Conservation (phyloP, 2,797 vertebrate genomes). For the Sebastes umbrosus region DNA sequence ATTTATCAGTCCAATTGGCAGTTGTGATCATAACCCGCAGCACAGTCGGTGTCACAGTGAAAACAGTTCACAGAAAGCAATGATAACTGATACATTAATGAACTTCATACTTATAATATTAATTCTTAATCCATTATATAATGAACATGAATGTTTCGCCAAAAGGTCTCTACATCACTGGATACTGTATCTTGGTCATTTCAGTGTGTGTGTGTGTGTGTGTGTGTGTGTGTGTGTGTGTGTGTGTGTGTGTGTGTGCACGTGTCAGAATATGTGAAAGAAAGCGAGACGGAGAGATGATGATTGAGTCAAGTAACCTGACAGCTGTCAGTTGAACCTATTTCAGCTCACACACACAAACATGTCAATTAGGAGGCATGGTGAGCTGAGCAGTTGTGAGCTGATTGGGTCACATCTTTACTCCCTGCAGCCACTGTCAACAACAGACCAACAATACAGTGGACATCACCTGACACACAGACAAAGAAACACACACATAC, state of each 20-base stretch:
- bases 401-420: constrained; percentile 75
- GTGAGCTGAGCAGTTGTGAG: constrained; percentile 67
- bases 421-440: constrained; percentile 76
- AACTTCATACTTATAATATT: background rate
- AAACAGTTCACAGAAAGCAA: background rate
- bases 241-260: background rate
- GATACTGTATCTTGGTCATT: background rate
- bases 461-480: constrained; percentile 60
- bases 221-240: background rate
- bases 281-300: constrained; percentile 26
- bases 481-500: constrained; percentile 24
- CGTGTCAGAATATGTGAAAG: constrained; percentile 30
- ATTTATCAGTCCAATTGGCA: background rate
- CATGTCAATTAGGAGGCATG: constrained; percentile 71
- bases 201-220: background rate
- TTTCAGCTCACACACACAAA: constrained; percentile 52
- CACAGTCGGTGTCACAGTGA: background rate
- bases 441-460: constrained; percentile 46
- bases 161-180: constrained; percentile 7
- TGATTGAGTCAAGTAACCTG: constrained; percentile 62
- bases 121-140: background rate
- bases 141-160: background rate
- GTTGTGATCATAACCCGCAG: background rate
- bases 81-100: background rate
- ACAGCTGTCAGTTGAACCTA: constrained; percentile 79